These are phyloP conservation scores for Spongia lamella DNA, from an alignment of 37 sponge, comb jelly and placozoan species.

Conservation along the genomic window DNA sequence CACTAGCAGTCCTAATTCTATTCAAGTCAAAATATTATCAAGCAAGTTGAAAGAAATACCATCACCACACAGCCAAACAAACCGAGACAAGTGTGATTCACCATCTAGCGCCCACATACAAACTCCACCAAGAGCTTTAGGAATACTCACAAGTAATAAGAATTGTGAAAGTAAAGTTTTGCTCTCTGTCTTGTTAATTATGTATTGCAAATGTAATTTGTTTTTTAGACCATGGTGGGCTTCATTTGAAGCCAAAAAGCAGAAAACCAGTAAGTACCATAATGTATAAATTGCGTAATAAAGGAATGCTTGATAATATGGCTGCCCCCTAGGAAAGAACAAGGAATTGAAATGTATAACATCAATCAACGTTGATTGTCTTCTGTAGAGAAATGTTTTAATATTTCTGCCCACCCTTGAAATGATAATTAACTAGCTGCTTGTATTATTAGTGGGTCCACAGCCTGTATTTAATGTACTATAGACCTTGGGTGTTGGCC, in stretches of 20 bases:
- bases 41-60: conserved; percentile 19
- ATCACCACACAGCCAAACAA: too few species aligned
- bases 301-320: too few species aligned
- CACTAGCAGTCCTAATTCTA: background rate
- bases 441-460: too few species aligned
- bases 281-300: too few species aligned
- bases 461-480: too few species aligned
- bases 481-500: too few species aligned
- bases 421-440: too few species aligned
- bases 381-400: too few species aligned
- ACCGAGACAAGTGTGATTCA: background rate
- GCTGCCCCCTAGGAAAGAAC: too few species aligned
- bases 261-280: background rate
- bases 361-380: too few species aligned
- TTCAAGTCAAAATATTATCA: conserved; percentile 3
- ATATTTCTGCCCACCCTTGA: too few species aligned
- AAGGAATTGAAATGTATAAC: too few species aligned
- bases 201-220: background rate
- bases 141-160: background rate
- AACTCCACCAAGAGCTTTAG: conserved; percentile 21
- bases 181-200: background rate
- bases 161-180: conserved; percentile 6
- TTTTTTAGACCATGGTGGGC: background rate
- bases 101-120: background rate
- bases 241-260: conserved; percentile 1